Base-by-base conservation (phyloP, 2,113 vertebrate genomes). In the Dendrocopos noguchii region DNA sequence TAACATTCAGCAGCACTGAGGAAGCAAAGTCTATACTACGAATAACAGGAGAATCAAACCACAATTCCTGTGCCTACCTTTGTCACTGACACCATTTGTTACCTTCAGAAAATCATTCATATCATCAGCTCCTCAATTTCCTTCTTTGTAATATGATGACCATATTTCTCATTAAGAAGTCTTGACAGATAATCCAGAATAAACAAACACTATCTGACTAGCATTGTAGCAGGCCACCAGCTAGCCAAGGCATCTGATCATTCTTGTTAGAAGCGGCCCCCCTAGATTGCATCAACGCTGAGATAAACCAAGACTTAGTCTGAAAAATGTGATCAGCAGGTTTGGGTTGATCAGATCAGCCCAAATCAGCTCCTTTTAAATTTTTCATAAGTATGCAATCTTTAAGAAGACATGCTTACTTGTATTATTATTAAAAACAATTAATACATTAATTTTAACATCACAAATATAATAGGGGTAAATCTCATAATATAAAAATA, bases 211-310 rank as follows among this genome's bases (percentile, higher is more conserved):
- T 21, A 1, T 71, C 64, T 46, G 12, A 70, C 5, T 70, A 10
- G 7, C 31, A 5, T 4, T 56, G 9, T 4, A 92, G 72, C 0
- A 0, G 18, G 7, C 10, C n/a, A 53, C 5, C 9, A 53, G 11
- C 8, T 55, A 47, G 8, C 12, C 17, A 79, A 71, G 13, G 12
- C 91, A 74, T 90, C 34, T 50, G 12, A 72, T 15, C 39, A 33
- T n/a, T 65, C 27, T 5, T 25, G 27, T 1, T 89, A 68, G 2
- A 12, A 28, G 19, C 59, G 9, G 8, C 11, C 8, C 9, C 11
- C 8, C 9, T 50, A 64, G 29, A 36, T 78, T 84, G 17, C 22
- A 55, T 59, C 28, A 87, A 4, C 14, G 28, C 14, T 61, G 34
- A 73, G 20, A 36, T 55, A 88, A 79, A 67, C 8, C 9, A 36